phyloP scores from a whole-genome alignment of 2,797 vertebrate species.

The Lacerta bilineata region DNA sequence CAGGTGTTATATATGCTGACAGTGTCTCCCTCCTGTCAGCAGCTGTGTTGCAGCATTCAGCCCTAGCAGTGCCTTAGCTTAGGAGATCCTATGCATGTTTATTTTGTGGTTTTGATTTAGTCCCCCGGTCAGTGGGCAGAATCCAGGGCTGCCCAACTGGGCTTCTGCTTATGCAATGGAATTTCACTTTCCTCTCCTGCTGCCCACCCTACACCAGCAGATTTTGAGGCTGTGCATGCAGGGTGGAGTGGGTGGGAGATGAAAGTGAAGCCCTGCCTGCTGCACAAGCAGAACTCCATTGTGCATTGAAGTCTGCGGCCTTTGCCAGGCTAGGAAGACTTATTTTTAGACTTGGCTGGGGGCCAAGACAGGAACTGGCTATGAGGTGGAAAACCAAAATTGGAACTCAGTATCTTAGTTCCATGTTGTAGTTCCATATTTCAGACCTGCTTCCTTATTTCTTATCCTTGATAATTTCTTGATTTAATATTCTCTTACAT shows the following conservation, averaged over 20 bases:
- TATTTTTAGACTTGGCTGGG: not conserved
- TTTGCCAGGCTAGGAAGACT: not conserved
- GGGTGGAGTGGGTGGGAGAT: no score
- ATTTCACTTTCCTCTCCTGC: no score
- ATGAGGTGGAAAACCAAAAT: not conserved
- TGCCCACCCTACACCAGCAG: no score
- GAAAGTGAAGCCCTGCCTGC: no score
- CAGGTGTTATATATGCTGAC: no score
- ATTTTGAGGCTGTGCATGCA: no score
- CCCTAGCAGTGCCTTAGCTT: not conserved
- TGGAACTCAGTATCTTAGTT: constrained; percentile 20
- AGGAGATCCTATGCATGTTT: not conserved
- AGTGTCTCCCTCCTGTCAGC: no score
- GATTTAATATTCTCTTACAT: not conserved
- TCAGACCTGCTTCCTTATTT: constrained; percentile 26
- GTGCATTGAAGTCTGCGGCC: not conserved
- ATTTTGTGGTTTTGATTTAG: not conserved
- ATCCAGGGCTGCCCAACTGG: no score
- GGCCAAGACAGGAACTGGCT: not conserved
- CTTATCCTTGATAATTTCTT: not conserved
- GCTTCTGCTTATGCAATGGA: no score
- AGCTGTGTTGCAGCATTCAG: no score
- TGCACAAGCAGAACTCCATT: no score
- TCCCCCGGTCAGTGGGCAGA: no score
- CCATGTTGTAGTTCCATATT: constrained; percentile 50